Evolutionary conservation across 2,888 invertebrate genomes (phyloP), one percentile per base, ranked within the genome.

Genomic region (Philaethria dido): DNA sequence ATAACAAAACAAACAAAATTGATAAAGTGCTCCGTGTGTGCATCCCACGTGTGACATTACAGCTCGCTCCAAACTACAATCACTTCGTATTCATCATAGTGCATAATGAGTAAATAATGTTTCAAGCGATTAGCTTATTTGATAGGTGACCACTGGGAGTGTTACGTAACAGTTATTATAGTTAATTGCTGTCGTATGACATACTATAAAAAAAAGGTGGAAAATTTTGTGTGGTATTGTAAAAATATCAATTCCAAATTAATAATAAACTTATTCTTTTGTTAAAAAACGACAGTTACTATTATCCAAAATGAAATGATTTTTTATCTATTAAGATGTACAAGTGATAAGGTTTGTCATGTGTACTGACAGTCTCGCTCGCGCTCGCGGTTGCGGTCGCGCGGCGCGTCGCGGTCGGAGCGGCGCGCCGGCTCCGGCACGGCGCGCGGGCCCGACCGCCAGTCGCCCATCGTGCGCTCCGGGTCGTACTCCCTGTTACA

Each of bases 21-120:
- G 66, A 72, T 72, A 72, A 78, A 73, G 91, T 95, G 94, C 95
- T 94, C 94, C 84, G 95, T 88, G 74, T 83, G 95, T 94, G 84
- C 86, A 94, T 94, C 95, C 94, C 95, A 94, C 84, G 92, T 94
- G 95, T 94, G 94, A 95, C 95, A 95, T 96, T 95, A 93, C 86
- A 91, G 89, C 94, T 94, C 93, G 92, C 94, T 92, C 88, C 66
- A 44, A 62, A 71, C 67, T 66, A 72, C 74, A 74, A 68, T 69
- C 65, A 69, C 73, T 77, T 29, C 73, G 77, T 45, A 45, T 64
- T 87, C 88, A 88, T 91, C 90, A 91, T 77, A 70, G 88, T 85
- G 83, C 72, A 60, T n/a, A 9, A 50, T 47, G 36, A 29, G 29
- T 52, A 33, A 52, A 54, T 39, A 47, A 47, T 47, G 47, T 47